A percentile compares a stretch with the other conserved stretches of the same genome.
Conservation (phyloP, 2,888 invertebrate species). For the Drosophila fungiperda region DNA sequence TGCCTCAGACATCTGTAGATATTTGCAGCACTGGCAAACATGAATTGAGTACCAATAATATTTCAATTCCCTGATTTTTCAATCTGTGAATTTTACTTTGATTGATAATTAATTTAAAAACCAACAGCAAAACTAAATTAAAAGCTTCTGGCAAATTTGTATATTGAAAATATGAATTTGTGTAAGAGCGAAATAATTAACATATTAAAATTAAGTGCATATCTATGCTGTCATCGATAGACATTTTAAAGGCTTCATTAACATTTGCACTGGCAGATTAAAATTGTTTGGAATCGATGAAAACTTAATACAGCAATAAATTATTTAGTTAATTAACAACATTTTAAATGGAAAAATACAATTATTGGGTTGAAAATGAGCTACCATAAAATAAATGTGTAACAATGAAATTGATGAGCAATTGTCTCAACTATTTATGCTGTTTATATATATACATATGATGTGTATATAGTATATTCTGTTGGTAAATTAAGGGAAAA, state of each 20-base stretch:
- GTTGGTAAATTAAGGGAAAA: not conserved
- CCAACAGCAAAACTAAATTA: not conserved
- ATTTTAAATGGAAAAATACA: not conserved
- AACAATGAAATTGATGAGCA: not conserved
- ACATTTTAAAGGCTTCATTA: not conserved
- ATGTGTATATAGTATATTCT: not conserved
- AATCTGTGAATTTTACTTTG: not conserved
- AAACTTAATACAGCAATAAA: not conserved
- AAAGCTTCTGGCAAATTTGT: not conserved
- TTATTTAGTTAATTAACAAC: not conserved
- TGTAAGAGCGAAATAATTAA: not conserved
- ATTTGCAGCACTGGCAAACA: conserved; percentile 36
- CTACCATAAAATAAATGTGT: not conserved
- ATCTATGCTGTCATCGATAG: not conserved
- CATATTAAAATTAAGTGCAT: not conserved
- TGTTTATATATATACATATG: not conserved
- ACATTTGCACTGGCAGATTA: not conserved
- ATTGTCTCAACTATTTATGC: not conserved
- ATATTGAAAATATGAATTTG: not conserved
- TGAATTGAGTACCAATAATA: not conserved
- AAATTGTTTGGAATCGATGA: not conserved
- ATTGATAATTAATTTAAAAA: not conserved
- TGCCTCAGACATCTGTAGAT: conserved; percentile 37
- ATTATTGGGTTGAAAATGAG: too few relatives aligned
- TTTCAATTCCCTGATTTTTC: not conserved